Percentiles rank a stretch among this genome's conserved stretches.
phyloP scores from a whole-genome alignment of 2,888 invertebrate genomes.

The Andrena hattorfiana region DNA sequence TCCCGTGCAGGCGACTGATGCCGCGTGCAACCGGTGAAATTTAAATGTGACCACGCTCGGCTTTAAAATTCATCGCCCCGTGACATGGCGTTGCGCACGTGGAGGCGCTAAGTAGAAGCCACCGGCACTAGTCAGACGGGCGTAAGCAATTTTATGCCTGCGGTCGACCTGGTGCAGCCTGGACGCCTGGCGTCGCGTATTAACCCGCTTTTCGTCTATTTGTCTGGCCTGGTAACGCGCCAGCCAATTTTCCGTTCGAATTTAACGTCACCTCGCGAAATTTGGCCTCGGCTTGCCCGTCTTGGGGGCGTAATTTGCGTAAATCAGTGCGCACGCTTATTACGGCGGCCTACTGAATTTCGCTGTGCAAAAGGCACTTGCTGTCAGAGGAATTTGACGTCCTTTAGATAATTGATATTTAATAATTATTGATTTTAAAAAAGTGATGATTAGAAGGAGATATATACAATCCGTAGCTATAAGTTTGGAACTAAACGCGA shows the following conservation, averaged over 20 bases:
- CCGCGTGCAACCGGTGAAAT: conserved; percentile 33
- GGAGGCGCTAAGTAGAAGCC: conserved; percentile 54
- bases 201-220: conserved; percentile 46
- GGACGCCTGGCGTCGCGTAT: conserved; percentile 27
- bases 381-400: background rate
- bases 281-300: background rate
- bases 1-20: background rate
- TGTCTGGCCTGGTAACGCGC: conserved; percentile 18
- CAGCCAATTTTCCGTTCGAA: conserved; percentile 39
- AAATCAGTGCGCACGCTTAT: background rate
- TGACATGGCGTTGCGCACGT: conserved; percentile 27
- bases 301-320: background rate
- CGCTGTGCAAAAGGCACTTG: background rate
- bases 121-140: conserved; percentile 35
- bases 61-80: conserved; percentile 51
- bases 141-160: conserved; percentile 55
- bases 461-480: too few relatives aligned
- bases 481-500: too few relatives aligned
- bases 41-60: conserved; percentile 41
- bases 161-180: conserved; percentile 20
- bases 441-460: too few relatives aligned
- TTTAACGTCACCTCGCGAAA: conserved; percentile 37
- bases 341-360: background rate
- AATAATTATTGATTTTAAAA: too few relatives aligned
- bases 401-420: too few relatives aligned